Conservation (phyloP, 53 echinoderm and acorn worm genomes). For the Zoroaster sp. region DNA sequence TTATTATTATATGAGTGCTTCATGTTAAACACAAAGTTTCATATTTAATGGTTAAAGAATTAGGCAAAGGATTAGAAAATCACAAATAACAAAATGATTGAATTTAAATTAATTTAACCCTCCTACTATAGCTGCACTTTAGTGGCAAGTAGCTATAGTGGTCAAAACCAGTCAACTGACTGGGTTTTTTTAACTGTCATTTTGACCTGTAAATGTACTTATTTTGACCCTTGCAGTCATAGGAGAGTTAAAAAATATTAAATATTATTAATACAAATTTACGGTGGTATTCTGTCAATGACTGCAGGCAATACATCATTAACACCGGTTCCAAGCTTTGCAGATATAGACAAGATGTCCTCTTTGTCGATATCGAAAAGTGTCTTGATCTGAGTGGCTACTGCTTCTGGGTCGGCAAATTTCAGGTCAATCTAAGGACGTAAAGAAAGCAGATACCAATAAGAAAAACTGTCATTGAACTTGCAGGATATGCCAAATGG, state of each 20-base stretch:
- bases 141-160: too few species aligned
- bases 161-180: too few species aligned
- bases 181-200: too few species aligned
- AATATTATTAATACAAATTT: constrained; percentile 28
- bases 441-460: background rate
- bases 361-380: constrained; percentile 78
- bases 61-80: too few species aligned
- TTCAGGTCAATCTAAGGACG: constrained; percentile 85
- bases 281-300: constrained; percentile 84
- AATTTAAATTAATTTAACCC: too few species aligned
- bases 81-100: too few species aligned
- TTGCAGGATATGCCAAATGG: background rate
- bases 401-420: constrained; percentile 82
- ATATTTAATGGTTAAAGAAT: too few species aligned
- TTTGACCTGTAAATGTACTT: too few species aligned
- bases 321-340: constrained; percentile 85
- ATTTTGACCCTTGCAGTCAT: too few species aligned
- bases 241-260: background rate
- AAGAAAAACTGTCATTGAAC: background rate
- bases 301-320: constrained; percentile 71
- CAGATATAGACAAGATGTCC: constrained; percentile 83
- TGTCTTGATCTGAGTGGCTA: constrained; percentile 83
- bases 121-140: too few species aligned
- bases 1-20: too few species aligned
- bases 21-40: too few species aligned